Evolutionary conservation across 2,888 invertebrate species (phyloP).

Genomic region (Andrena dorsata): DNA sequence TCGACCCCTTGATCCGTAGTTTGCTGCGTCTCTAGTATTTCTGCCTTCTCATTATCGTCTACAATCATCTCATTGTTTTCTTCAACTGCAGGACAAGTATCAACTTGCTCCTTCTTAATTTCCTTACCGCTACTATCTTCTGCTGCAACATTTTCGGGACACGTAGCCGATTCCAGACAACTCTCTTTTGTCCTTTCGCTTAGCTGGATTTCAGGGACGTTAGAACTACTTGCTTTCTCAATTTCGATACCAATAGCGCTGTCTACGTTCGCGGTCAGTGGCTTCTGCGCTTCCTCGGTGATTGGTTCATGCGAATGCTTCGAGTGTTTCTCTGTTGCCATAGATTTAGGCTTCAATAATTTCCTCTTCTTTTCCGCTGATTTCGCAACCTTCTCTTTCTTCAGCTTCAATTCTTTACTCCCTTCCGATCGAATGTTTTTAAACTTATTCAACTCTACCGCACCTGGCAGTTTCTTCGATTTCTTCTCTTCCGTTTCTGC

Average conservation of each 20-base stretch:
- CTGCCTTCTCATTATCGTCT: neutral
- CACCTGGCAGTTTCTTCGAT: constrained; percentile 10
- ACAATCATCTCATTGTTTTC: neutral
- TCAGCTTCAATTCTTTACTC: constrained; percentile 77
- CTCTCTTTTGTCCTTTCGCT: neutral
- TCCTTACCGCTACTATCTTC: neutral
- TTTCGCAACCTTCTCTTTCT: constrained; percentile 59
- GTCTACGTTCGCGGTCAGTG: too few species aligned
- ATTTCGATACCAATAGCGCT: neutral
- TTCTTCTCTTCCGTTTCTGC: neutral
- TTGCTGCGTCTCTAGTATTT: neutral
- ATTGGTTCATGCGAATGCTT: neutral
- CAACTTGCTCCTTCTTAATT: neutral
- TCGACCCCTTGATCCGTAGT: neutral
- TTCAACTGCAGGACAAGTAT: neutral
- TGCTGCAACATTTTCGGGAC: neutral
- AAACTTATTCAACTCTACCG: constrained; percentile 68
- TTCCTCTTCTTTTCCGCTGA: constrained; percentile 21
- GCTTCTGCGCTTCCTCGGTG: neutral
- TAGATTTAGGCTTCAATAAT: neutral
- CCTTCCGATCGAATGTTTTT: constrained; percentile 80
- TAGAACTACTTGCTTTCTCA: neutral
- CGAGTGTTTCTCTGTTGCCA: constrained; percentile 1
- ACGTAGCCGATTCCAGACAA: neutral
- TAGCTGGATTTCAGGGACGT: neutral